Conservation (phyloP, 2,797 vertebrate genomes). For the Champsocephalus gunnari region DNA sequence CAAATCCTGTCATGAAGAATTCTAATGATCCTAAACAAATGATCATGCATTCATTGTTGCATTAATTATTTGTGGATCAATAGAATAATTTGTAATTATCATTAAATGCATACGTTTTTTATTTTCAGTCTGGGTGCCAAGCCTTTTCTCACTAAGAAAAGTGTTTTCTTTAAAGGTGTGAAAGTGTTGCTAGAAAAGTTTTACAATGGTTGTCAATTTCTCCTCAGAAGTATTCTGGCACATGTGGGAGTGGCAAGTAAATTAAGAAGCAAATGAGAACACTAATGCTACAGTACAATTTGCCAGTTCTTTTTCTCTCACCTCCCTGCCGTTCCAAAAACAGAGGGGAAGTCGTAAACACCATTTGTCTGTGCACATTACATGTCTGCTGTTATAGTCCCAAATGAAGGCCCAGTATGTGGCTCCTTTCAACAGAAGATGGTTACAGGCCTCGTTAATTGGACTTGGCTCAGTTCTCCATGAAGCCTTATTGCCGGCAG, state of each 20-base stretch:
- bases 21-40: constrained; percentile 3
- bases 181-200: constrained; percentile 17
- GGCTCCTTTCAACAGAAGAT: constrained; percentile 78
- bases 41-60: background rate
- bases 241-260: constrained; percentile 22
- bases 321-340: constrained; percentile 63
- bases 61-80: constrained; percentile 10
- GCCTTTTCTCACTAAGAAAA: background rate
- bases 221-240: constrained; percentile 11
- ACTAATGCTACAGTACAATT: constrained; percentile 50
- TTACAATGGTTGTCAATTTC: constrained; percentile 10
- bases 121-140: background rate
- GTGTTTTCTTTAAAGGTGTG: constrained; percentile 5
- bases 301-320: constrained; percentile 67
- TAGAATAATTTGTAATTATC: background rate
- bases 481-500: constrained; percentile 77
- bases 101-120: background rate
- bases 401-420: constrained; percentile 79
- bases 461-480: constrained; percentile 80
- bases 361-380: constrained; percentile 77
- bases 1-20: constrained; percentile 1
- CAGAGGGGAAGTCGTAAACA: constrained; percentile 70
- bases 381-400: constrained; percentile 72
- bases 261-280: constrained; percentile 53
- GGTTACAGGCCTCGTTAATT: constrained; percentile 83